Evolutionary conservation across 1,140 invertebrate genomes (phyloP).

Genomic region (Lerema accius): DNA sequence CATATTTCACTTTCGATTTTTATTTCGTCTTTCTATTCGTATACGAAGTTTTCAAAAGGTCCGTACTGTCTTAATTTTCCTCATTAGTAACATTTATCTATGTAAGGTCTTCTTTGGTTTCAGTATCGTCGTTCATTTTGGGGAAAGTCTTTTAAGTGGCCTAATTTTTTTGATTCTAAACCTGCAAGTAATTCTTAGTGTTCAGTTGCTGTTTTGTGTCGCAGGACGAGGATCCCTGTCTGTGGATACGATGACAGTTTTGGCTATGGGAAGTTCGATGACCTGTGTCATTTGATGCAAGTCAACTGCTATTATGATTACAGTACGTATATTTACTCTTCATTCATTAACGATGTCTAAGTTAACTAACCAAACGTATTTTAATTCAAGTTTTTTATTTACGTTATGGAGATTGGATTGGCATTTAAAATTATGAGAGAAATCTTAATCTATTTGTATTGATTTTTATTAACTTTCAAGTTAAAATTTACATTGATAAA

Average conservation of each 20-base stretch:
- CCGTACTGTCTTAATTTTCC: background rate
- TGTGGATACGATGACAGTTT: conserved; percentile 67
- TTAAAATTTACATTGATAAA: too few relatives aligned
- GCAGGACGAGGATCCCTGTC: conserved; percentile 43
- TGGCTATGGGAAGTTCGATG: conserved; percentile 63
- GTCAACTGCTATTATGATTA: conserved; percentile 72
- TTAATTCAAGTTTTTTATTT: too few relatives aligned
- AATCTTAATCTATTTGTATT: too few relatives aligned
- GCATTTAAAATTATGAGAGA: too few relatives aligned
- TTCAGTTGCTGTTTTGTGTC: conserved; percentile 51
- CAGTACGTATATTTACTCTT: conserved; percentile 48
- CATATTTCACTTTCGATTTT: background rate
- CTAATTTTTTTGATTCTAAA: conserved; percentile 17
- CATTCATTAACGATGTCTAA: too few relatives aligned
- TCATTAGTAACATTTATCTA: background rate
- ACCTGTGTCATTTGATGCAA: conserved; percentile 63
- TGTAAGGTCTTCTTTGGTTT: conserved; percentile 38
- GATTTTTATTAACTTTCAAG: too few relatives aligned
- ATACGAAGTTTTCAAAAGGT: too few relatives aligned
- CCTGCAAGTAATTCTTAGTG: conserved; percentile 54
- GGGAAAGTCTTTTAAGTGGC: conserved; percentile 18
- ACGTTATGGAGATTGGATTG: too few relatives aligned
- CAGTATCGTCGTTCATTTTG: conserved; percentile 48
- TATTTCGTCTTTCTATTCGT: background rate
- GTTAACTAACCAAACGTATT: too few relatives aligned